A percentile compares a stretch with the other conserved stretches of the same genome.
Conservation (phyloP, 35 echinoderm and acorn worm genomes). For the Nesometra sesokonis region DNA sequence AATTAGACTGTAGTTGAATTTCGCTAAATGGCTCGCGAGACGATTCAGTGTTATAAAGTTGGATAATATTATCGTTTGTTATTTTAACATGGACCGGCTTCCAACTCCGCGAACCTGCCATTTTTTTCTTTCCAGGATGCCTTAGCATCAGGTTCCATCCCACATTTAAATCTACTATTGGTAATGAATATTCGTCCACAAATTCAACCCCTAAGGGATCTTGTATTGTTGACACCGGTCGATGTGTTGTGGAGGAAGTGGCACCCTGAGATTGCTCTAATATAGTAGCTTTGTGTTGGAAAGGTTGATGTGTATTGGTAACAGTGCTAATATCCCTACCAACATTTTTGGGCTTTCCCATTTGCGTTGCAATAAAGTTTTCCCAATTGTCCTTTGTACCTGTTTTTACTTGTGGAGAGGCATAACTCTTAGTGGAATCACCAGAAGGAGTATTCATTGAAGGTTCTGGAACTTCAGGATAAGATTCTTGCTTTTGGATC, state of each 20-base stretch:
- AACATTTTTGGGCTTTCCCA: not conserved
- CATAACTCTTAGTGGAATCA: not conserved
- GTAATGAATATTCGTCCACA: slow-evolving; percentile 64
- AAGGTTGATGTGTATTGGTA: not conserved
- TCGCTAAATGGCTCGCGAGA: slow-evolving; percentile 69
- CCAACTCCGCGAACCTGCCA: slow-evolving; percentile 80
- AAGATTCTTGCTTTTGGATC: not conserved
- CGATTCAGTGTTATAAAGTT: slow-evolving; percentile 41
- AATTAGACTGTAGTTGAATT: slow-evolving; percentile 79
- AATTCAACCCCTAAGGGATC: slow-evolving; percentile 16
- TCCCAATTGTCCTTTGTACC: slow-evolving; percentile 3
- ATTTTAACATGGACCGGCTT: slow-evolving; percentile 65
- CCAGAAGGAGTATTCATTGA: not conserved
- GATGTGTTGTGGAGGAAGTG: slow-evolving; percentile 16
- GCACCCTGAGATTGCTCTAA: slow-evolving; percentile 10
- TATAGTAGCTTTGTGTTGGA: not conserved
- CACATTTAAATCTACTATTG: slow-evolving; percentile 21
- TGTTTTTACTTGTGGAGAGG: not conserved
- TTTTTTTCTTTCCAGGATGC: slow-evolving; percentile 79
- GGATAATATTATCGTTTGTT: slow-evolving; percentile 61
- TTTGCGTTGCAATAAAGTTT: slow-evolving; percentile 6
- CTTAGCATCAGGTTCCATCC: slow-evolving; percentile 84
- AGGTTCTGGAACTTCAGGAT: not conserved
- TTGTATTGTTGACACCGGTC: slow-evolving; percentile 9
- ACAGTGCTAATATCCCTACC: not conserved